Evolutionary conservation across 2,797 vertebrate species (phyloP).

Genomic region (Lacerta agilis): DNA sequence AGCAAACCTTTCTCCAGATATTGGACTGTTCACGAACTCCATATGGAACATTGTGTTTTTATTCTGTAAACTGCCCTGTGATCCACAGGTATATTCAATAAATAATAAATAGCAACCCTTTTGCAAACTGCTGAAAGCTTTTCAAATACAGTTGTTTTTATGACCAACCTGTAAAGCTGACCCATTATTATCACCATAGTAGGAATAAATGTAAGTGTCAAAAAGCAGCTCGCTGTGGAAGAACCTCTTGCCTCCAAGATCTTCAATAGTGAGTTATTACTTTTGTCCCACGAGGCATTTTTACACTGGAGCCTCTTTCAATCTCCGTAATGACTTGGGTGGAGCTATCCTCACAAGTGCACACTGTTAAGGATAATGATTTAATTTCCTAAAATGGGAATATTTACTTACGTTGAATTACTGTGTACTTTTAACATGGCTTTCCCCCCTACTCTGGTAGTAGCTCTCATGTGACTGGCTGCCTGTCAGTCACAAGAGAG

Average conservation of each 20-base stretch:
- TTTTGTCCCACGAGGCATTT: not conserved
- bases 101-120: not conserved
- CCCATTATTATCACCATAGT: not conserved
- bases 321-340: not conserved
- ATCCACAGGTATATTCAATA: not conserved
- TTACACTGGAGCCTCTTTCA: not conserved
- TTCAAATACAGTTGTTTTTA: not conserved
- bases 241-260: not conserved
- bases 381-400: no score
- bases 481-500: no score
- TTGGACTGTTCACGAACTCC: not conserved
- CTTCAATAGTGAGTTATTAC: not conserved
- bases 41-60: not conserved
- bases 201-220: not conserved
- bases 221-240: not conserved
- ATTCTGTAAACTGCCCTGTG: no score
- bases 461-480: no score
- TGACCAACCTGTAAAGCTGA: not conserved
- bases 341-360: not conserved
- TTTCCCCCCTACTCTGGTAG: no score
- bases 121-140: not conserved
- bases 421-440: no score
- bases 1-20: not conserved
- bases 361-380: not conserved
- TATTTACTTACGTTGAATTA: no score